Evolutionary conservation across 2,797 vertebrate species (phyloP).

Genomic region (Tarsius wallacei): DNA sequence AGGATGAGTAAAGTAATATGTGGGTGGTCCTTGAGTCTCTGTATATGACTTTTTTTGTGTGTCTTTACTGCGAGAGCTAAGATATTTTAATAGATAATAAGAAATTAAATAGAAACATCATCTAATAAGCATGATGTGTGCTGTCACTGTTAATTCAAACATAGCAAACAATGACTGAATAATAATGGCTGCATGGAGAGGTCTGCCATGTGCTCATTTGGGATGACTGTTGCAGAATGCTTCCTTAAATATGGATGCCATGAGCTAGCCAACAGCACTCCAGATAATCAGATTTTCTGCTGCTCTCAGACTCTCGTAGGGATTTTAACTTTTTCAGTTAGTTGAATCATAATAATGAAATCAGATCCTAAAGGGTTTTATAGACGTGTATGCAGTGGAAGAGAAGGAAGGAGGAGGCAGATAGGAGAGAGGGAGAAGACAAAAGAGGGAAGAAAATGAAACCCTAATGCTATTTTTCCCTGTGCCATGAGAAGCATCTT

Average conservation of each 20-base stretch:
- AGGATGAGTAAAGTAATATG: constrained; percentile 75
- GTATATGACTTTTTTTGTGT: constrained; percentile 75
- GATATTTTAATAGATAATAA: constrained; percentile 87
- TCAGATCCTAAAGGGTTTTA: constrained; percentile 47
- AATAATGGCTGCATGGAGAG: constrained; percentile 78
- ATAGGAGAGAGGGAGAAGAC: not conserved
- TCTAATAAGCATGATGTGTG: constrained; percentile 85
- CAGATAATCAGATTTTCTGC: constrained; percentile 69
- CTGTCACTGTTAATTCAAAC: constrained; percentile 87
- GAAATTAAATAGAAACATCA: constrained; percentile 86
- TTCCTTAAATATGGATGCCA: constrained; percentile 77
- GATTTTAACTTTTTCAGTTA: constrained; percentile 67
- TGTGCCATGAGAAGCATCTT: not conserved
- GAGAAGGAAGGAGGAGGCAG: not conserved
- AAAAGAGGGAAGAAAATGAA: not conserved
- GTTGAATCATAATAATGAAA: constrained; percentile 62
- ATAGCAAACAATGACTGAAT: constrained; percentile 86
- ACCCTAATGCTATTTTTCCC: not conserved
- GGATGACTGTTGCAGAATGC: constrained; percentile 72
- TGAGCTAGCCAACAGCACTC: constrained; percentile 69
- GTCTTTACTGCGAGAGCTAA: constrained; percentile 82
- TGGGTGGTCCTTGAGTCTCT: constrained; percentile 75
- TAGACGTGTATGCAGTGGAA: not conserved
- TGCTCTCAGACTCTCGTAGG: constrained; percentile 28
- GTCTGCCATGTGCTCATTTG: constrained; percentile 81